Conservation (phyloP, 2,888 invertebrate genomes). For the Rhamphomyia laevipes region DNA sequence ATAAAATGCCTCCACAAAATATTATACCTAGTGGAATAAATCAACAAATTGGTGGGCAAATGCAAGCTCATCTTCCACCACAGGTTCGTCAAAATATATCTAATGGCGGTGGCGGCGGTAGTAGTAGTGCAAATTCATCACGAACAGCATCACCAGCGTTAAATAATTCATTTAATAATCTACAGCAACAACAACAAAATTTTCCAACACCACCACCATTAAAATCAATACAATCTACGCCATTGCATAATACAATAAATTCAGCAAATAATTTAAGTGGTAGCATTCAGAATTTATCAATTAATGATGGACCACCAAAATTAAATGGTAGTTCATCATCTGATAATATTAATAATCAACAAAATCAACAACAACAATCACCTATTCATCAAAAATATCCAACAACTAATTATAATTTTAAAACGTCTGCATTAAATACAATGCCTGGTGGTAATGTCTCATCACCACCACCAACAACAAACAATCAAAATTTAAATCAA, state of each 20-base stretch:
- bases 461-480: slow-evolving; percentile 12
- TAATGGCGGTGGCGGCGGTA: slow-evolving; percentile 18
- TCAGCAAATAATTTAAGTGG: slow-evolving; percentile 14
- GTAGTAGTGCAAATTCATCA: slow-evolving; percentile 30
- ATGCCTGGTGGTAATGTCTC: slow-evolving; percentile 11
- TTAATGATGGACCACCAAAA: slow-evolving; percentile 5
- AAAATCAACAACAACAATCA: neutral
- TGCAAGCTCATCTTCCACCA: neutral
- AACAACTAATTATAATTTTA: slow-evolving; percentile 14
- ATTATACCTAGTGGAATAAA: too few species aligned
- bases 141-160: slow-evolving; percentile 32
- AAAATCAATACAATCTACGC: slow-evolving; percentile 8
- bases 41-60: neutral
- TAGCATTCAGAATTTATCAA: slow-evolving; percentile 19
- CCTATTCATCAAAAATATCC: too few species aligned
- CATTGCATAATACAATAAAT: slow-evolving; percentile 3
- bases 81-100: neutral
- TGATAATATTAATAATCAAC: neutral
- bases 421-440: slow-evolving; percentile 20
- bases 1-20: too few species aligned
- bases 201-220: neutral
- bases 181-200: slow-evolving; percentile 7
- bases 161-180: slow-evolving; percentile 16
- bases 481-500: neutral
- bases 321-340: neutral